A percentile compares a stretch with the other conserved stretches of the same genome.
Conservation (phyloP, 2,888 invertebrate species). For the Rugalucina vietnamica region DNA sequence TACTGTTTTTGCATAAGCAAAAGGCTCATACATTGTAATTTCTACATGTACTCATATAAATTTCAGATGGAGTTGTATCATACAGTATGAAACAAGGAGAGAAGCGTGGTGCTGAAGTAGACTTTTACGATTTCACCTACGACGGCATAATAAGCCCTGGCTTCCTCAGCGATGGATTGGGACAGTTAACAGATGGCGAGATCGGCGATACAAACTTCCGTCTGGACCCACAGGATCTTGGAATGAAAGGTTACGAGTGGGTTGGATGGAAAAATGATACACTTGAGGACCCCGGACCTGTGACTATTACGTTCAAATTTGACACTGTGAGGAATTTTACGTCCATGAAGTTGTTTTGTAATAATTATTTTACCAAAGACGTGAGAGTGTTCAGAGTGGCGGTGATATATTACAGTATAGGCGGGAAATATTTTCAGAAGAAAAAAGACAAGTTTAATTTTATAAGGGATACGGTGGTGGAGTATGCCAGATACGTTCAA, state of each 20-base stretch:
- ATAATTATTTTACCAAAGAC: conserved; percentile 93
- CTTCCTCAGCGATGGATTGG: conserved; percentile 90
- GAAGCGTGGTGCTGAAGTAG: conserved; percentile 91
- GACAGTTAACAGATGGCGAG: conserved; percentile 92
- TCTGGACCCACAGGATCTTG: conserved; percentile 87
- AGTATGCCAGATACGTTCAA: conserved; percentile 91
- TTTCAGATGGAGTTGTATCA: conserved; percentile 91
- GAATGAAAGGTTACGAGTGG: conserved; percentile 91
- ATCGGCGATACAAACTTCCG: conserved; percentile 91
- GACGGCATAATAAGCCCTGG: conserved; percentile 88
- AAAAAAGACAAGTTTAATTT: conserved; percentile 88
- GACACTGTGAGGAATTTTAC: conserved; percentile 94
- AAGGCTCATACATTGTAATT: too few species aligned
- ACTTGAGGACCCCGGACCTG: conserved; percentile 86
- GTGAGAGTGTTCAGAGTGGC: conserved; percentile 93
- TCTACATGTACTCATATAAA: too few species aligned
- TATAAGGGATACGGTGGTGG: conserved; percentile 91
- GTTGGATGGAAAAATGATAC: conserved; percentile 91
- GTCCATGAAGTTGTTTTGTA: conserved; percentile 91
- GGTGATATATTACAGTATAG: conserved; percentile 90
- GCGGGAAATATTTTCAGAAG: conserved; percentile 90
- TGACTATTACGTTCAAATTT: conserved; percentile 93
- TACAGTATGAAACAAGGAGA: conserved; percentile 97
- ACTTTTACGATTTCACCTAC: conserved; percentile 93
- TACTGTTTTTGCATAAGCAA: too few species aligned